Evolutionary conservation across 2,113 vertebrate species (phyloP).

Genomic region (Platysternon megacephalum): DNA sequence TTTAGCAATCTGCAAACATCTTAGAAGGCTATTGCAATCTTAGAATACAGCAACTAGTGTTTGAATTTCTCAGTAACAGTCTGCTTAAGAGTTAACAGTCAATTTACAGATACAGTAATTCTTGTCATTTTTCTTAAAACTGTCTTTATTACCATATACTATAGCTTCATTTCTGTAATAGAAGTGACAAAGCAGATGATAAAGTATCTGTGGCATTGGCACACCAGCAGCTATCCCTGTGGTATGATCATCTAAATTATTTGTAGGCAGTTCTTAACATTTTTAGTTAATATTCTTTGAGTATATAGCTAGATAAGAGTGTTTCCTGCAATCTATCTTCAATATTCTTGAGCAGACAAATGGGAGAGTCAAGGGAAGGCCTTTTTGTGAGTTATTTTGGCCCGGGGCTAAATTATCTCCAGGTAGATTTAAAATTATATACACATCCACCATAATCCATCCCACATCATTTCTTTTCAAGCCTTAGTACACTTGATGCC

Average conservation of each 20-base stretch:
- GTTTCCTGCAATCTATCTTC: neutral
- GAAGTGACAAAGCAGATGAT: neutral
- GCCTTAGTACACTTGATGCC: neutral
- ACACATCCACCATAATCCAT: neutral
- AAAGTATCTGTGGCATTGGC: neutral
- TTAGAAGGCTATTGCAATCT: neutral
- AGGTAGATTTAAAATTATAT: neutral
- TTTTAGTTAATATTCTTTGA: neutral
- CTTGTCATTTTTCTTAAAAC: neutral
- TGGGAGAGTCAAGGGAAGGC: neutral
- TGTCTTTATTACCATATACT: neutral
- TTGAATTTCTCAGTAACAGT: neutral
- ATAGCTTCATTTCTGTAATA: neutral
- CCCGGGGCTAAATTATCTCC: neutral
- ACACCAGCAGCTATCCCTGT: neutral
- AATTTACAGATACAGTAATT: neutral
- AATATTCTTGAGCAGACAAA: neutral
- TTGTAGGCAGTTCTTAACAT: neutral
- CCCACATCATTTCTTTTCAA: neutral
- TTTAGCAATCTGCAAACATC: slow-evolving; percentile 16
- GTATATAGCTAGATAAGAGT: neutral
- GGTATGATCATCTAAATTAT: neutral
- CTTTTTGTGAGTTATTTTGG: neutral
- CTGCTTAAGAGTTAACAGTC: neutral
- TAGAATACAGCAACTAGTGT: neutral